Evolutionary conservation across 2,113 vertebrate genomes (phyloP).

Genomic region (Urocitellus parryii): DNA sequence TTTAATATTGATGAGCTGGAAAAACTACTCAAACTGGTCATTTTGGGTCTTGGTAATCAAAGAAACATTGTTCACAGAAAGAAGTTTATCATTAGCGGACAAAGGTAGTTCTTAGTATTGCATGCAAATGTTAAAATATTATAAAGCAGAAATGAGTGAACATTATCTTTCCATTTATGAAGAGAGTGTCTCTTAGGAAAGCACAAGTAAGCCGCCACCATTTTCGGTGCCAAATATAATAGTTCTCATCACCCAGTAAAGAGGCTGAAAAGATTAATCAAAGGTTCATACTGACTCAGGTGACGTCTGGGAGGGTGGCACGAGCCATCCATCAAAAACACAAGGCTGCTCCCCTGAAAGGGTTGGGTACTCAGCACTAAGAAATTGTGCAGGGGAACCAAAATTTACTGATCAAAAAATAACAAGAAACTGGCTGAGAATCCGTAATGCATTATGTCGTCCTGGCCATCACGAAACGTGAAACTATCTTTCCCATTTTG

Average conservation of each 20-base stretch:
- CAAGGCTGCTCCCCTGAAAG: not conserved
- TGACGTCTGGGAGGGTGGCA: not conserved
- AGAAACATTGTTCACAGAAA: not conserved
- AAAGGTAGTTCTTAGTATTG: not conserved
- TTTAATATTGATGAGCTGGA: slow-evolving; percentile 20
- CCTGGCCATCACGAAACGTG: not conserved
- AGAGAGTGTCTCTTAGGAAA: slow-evolving; percentile 3
- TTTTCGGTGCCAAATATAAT: not conserved
- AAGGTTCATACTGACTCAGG: not conserved
- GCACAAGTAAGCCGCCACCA: not conserved
- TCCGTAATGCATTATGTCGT: not conserved
- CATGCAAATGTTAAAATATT: not conserved
- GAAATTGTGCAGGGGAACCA: not conserved
- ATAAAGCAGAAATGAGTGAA: not conserved
- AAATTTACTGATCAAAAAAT: slow-evolving; percentile 27
- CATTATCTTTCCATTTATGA: not conserved
- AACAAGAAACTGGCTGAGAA: not conserved
- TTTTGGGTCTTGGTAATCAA: slow-evolving; percentile 1
- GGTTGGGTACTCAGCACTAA: not conserved
- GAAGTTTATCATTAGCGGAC: not conserved
- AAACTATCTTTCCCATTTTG: not conserved
- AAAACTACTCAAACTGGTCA: not conserved
- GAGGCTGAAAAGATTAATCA: not conserved
- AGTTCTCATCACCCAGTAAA: slow-evolving; percentile 1
- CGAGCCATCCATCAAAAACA: not conserved